Evolutionary conservation across 2,888 invertebrate genomes (phyloP), one percentile per base, ranked within the genome.

Genomic region (Andricus quercusramuli): DNA sequence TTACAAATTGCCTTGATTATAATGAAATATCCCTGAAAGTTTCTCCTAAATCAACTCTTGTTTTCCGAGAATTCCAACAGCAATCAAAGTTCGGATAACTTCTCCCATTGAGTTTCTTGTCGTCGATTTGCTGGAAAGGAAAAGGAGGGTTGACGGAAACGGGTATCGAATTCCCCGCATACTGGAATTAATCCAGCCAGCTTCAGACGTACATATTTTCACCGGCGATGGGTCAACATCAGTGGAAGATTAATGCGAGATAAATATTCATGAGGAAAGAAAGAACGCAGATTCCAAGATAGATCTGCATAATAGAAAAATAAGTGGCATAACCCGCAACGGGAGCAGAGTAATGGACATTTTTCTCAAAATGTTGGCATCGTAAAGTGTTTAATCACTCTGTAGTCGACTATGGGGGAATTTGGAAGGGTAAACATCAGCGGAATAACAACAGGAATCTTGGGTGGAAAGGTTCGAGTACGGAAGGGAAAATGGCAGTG

Each of bases 401-500:
- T 37, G 37, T 20, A 66, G 65, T 32, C 4, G 66, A n/a, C 66
- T 67, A 13, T 41, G n/a, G 41, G 37, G 20, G 66, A 9, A 70
- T 47, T 29, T 29, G 70, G 20, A 70, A 29, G 66, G 66, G 66
- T 67, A 67, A 67, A 67, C 66, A 67, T 70, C 29, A 70, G 25
- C 25, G 56, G 74, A 56, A 32, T 74, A 56, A 74, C 51, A 20
- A 56, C 51, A 74, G 51, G 51, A 56, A 74, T 74, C 74, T 56
- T 74, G 32, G 66, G 37, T 67, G 37, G 11, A 67, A 37, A n/a
- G 66, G 37, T 5, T 67, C 3, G 66, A 67, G 41, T 41, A 67
- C 22, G 70, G 79, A 79, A 83, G 83, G 83, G 82, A 80, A 82
- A 82, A 85, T 85, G 81, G 84, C 83, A 80, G 84, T 83, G 84